Conservation (phyloP, 2,888 invertebrate genomes). For the Steinernema carpocapsae region DNA sequence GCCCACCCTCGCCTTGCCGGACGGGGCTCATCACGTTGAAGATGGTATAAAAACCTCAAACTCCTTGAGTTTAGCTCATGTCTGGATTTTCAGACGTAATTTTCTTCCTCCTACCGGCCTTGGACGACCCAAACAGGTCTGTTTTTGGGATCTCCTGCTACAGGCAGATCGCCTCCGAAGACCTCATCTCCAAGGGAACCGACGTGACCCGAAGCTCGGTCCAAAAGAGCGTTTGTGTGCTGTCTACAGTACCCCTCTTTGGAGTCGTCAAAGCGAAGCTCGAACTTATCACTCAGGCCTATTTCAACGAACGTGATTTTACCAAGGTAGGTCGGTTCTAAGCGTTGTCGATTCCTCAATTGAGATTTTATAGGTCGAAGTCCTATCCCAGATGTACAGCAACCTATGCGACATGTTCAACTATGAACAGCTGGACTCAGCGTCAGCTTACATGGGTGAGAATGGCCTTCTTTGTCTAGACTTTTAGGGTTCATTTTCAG, state of each 20-base stretch:
- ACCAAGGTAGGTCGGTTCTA: slow-evolving; percentile 65
- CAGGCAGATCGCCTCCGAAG: slow-evolving; percentile 92
- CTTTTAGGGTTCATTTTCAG: slow-evolving; percentile 72
- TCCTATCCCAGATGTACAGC: slow-evolving; percentile 85
- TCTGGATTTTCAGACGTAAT: slow-evolving; percentile 78
- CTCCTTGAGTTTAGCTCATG: background rate
- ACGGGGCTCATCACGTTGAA: slow-evolving; percentile 94
- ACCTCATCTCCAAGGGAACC: slow-evolving; percentile 86
- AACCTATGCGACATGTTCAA: slow-evolving; percentile 85
- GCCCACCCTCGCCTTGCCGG: slow-evolving; percentile 93
- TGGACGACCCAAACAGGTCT: slow-evolving; percentile 82
- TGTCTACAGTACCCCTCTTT: slow-evolving; percentile 81
- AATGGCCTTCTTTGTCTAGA: slow-evolving; percentile 13
- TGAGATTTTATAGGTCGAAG: slow-evolving; percentile 64
- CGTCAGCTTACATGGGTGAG: slow-evolving; percentile 77
- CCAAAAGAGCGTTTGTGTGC: slow-evolving; percentile 95
- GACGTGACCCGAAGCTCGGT: slow-evolving; percentile 96
- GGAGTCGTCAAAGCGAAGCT: slow-evolving; percentile 90
- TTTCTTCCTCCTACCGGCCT: slow-evolving; percentile 90
- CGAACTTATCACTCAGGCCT: slow-evolving; percentile 92
- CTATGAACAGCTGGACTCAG: slow-evolving; percentile 72
- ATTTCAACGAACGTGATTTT: slow-evolving; percentile 82
- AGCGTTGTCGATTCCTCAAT: background rate
- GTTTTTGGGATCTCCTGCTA: slow-evolving; percentile 97
- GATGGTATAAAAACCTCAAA: slow-evolving; percentile 72